phyloP scores from a whole-genome alignment of 2,113 vertebrate species.

The Nyctibius bracteatus region DNA sequence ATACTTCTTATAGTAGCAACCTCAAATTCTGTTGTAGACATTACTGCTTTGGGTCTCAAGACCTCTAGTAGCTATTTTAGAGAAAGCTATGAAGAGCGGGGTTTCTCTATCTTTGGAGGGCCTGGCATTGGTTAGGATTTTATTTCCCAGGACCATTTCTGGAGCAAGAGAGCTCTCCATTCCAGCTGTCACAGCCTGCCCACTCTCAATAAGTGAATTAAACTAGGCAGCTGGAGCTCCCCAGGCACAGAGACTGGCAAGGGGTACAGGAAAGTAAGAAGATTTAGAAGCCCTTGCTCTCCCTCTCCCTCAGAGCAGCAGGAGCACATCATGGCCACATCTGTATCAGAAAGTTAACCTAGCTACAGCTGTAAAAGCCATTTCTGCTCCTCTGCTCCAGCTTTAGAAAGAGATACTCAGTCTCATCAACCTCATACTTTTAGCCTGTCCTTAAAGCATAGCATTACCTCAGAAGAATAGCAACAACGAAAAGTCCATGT shows the following conservation, averaged over 20 bases:
- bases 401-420: background rate
- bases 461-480: background rate
- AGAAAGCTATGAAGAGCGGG: background rate
- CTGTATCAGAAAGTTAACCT: background rate
- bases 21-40: background rate
- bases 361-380: background rate
- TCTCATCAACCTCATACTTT: background rate
- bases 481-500: accelerated
- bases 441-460: background rate
- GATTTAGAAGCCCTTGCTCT: background rate
- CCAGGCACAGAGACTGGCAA: background rate
- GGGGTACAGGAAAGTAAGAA: background rate
- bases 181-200: background rate
- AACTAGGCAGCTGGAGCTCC: background rate
- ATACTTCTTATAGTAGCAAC: background rate
- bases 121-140: background rate
- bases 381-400: background rate
- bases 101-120: background rate
- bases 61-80: background rate
- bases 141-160: background rate
- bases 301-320: background rate
- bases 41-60: background rate
- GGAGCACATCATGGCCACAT: background rate
- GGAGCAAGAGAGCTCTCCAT: background rate
- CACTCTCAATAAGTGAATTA: background rate